Conservation (phyloP, 2,797 vertebrate genomes). For the Cephalopachus bancanus region DNA sequence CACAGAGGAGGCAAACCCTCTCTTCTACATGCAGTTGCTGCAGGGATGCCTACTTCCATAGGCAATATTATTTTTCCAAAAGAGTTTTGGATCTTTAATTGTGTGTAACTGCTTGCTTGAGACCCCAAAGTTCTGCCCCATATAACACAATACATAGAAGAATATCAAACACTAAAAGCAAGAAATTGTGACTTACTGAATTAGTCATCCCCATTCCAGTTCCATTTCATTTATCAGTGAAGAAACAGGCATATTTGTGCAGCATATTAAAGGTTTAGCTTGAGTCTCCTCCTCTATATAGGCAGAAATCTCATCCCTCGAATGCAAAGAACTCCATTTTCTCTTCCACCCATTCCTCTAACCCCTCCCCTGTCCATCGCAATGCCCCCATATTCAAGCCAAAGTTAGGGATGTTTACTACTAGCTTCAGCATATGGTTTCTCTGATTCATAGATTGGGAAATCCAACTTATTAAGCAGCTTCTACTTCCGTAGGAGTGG, state of each 20-base stretch:
- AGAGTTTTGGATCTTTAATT: constrained; percentile 54
- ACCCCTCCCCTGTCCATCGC: not conserved
- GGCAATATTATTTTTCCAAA: constrained; percentile 55
- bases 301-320: constrained; percentile 30
- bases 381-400: not conserved
- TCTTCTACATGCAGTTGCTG: not conserved
- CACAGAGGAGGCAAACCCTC: not conserved
- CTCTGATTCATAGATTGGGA: constrained; percentile 44
- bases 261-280: constrained; percentile 71
- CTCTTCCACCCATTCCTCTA: not conserved
- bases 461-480: constrained; percentile 8
- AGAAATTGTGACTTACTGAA: constrained; percentile 83
- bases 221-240: constrained; percentile 86
- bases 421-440: not conserved
- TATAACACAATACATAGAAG: constrained; percentile 45
- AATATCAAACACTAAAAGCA: constrained; percentile 82
- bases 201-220: constrained; percentile 80
- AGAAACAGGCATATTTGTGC: constrained; percentile 85
- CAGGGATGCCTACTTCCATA: not conserved
- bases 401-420: not conserved
- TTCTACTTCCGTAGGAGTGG: not conserved
- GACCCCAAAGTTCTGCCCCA: constrained; percentile 45
- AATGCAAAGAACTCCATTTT: constrained; percentile 57
- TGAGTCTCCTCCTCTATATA: not conserved
- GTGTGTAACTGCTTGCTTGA: constrained; percentile 40